phyloP scores from a whole-genome alignment of 2,113 vertebrate species.

The Odocoileus hemionus region DNA sequence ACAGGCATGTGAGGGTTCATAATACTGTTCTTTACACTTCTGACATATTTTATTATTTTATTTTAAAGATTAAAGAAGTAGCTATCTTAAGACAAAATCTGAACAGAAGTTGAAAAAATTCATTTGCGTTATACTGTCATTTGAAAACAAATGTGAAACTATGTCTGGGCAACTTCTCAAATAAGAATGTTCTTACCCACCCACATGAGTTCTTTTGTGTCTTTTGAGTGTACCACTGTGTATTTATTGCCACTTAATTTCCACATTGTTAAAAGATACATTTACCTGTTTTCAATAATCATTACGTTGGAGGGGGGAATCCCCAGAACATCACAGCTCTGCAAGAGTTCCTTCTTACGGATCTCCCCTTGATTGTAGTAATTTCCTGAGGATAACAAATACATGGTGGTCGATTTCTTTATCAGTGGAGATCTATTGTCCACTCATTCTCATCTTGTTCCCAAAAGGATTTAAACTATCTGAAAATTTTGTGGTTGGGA shows the following conservation, averaged over 20 bases:
- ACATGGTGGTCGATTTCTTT: conserved; percentile 36
- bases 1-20: neutral
- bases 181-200: neutral
- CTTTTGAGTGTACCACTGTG: neutral
- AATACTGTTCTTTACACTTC: neutral
- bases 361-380: conserved; percentile 91
- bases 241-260: neutral
- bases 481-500: conserved; percentile 6
- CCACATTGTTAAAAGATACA: conserved; percentile 14
- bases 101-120: conserved; percentile 19
- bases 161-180: conserved; percentile 13
- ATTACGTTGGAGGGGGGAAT: conserved; percentile 86
- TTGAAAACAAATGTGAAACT: conserved; percentile 37
- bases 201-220: neutral
- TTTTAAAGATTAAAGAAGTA: neutral
- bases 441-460: conserved; percentile 6
- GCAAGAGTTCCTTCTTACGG: conserved; percentile 90
- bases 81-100: neutral
- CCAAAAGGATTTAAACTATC: neutral
- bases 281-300: conserved; percentile 91
- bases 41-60: neutral
- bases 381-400: conserved; percentile 87
- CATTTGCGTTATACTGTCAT: neutral
- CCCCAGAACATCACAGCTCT: conserved; percentile 91
- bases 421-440: neutral